These are phyloP conservation scores for Microplitis demolitor DNA, from an alignment of 1,140 invertebrate genomes.

Conservation along the genomic window DNA sequence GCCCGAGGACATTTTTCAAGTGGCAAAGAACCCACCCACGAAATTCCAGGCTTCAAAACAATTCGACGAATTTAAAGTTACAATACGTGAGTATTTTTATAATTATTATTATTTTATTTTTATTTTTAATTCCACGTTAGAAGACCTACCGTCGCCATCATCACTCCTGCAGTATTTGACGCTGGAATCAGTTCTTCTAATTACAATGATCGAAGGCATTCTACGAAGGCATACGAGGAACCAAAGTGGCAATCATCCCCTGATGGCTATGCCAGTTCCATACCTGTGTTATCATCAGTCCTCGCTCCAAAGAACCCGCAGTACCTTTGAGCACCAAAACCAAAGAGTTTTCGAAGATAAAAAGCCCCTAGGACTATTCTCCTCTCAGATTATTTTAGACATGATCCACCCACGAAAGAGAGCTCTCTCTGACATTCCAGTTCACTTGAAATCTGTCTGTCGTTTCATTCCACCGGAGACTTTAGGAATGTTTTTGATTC, in stretches of 20 bases:
- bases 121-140: background rate
- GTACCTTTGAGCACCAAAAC: background rate
- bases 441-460: background rate
- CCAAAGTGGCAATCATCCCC: slow-evolving; percentile 24
- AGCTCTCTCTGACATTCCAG: background rate
- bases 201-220: slow-evolving; percentile 27
- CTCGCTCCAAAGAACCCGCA: background rate
- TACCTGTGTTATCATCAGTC: background rate
- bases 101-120: background rate
- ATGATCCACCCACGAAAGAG: slow-evolving; percentile 29
- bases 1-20: slow-evolving; percentile 37
- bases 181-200: slow-evolving; percentile 28
- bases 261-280: slow-evolving; percentile 12
- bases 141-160: slow-evolving; percentile 2
- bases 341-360: background rate
- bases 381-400: background rate
- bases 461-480: slow-evolving; percentile 15
- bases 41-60: slow-evolving; percentile 36
- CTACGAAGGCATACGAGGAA: slow-evolving; percentile 19
- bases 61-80: slow-evolving; percentile 3
- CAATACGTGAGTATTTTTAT: background rate
- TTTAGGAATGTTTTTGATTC: slow-evolving; percentile 34
- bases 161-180: slow-evolving; percentile 28
- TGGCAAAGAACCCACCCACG: slow-evolving; percentile 41
- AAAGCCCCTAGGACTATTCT: slow-evolving; percentile 9